Conservation (phyloP, 2,113 vertebrate species). For the Syrmaticus mikado region DNA sequence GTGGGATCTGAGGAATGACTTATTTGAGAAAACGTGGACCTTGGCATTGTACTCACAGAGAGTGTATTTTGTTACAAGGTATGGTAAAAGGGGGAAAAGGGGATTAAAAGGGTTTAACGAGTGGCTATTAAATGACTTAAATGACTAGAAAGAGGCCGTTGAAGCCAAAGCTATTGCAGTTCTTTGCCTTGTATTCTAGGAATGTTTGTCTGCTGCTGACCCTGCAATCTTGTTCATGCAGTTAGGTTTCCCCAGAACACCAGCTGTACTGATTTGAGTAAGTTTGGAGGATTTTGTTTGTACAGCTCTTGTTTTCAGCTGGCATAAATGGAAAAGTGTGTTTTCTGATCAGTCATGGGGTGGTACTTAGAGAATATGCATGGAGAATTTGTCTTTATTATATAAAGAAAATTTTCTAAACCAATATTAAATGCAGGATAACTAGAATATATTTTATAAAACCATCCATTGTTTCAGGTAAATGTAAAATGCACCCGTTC, state of each 20-base stretch:
- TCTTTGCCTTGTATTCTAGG: neutral
- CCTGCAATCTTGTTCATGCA: neutral
- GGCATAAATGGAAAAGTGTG: neutral
- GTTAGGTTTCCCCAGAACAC: neutral
- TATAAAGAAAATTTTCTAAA: neutral
- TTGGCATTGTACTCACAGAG: neutral
- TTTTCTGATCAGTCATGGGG: neutral
- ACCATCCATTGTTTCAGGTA: neutral
- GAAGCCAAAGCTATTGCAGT: neutral
- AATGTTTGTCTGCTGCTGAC: neutral
- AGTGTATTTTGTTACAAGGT: neutral
- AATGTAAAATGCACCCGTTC: neutral
- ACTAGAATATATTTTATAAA: neutral
- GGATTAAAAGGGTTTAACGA: neutral
- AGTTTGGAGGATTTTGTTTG: neutral
- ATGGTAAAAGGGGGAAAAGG: neutral
- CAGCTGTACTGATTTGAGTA: neutral
- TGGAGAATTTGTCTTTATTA: neutral
- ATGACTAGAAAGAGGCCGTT: neutral
- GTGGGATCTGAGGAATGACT: constrained; percentile 10
- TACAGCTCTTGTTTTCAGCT: neutral
- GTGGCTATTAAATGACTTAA: neutral
- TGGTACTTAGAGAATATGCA: neutral
- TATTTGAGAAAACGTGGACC: neutral
- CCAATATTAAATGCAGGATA: neutral